A percentile compares a stretch with the other conserved stretches of the same genome.
phyloP scores from a whole-genome alignment of 1,140 invertebrate genomes.

The Bicyclus anynana region DNA sequence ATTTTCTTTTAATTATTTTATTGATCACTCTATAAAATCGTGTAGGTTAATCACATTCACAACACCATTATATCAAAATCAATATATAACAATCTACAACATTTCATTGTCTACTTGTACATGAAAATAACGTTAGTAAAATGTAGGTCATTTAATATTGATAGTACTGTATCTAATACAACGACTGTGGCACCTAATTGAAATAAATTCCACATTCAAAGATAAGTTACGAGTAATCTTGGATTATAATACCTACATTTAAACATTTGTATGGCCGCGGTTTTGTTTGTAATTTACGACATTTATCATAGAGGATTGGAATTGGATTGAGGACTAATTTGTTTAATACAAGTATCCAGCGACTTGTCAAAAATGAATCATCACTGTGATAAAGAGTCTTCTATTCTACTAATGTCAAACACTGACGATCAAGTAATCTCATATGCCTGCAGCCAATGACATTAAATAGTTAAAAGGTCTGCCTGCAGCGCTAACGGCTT shows the following conservation, averaged over 20 bases:
- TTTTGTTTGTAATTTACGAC: background rate
- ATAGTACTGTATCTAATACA: background rate
- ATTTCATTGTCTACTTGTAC: background rate
- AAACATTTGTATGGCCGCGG: background rate
- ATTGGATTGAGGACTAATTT: no score
- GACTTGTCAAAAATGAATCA: no score
- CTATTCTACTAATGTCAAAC: no score
- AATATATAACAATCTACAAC: background rate
- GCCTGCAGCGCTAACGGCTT: no score
- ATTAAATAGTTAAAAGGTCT: no score
- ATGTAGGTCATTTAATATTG: constrained; percentile 1
- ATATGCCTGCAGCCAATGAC: no score
- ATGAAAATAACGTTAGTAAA: background rate
- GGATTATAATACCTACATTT: background rate
- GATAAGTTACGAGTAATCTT: background rate
- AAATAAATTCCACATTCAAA: background rate
- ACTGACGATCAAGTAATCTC: no score
- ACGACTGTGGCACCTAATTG: background rate
- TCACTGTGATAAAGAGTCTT: no score
- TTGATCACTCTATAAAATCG: no score
- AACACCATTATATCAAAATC: background rate
- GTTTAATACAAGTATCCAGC: no score
- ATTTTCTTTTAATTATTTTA: no score
- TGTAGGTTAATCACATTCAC: background rate
- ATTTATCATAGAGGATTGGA: no score